Evolutionary conservation across 23 tunicate genomes (phyloP).

Genomic region (Ascidia mentula): DNA sequence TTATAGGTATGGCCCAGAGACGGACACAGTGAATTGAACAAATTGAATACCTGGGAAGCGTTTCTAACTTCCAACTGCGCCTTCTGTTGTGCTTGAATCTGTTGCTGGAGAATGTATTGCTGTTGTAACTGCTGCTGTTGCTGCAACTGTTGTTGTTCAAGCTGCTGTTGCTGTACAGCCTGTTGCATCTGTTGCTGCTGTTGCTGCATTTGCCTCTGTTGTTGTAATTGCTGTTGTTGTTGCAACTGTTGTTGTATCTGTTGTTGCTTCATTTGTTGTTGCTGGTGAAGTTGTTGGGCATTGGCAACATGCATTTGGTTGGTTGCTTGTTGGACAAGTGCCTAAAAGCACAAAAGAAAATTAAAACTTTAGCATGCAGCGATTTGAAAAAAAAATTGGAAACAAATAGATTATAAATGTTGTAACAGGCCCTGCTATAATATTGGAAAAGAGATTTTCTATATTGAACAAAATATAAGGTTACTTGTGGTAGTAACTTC

Average conservation of each 20-base stretch:
- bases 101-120: background rate
- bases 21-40: no score
- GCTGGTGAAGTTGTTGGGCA: conserved; percentile 1
- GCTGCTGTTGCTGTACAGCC: conserved; percentile 10
- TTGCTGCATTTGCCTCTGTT: conserved; percentile 2
- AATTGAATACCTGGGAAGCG: background rate
- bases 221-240: conserved; percentile 23
- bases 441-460: no score
- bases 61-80: background rate
- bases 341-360: background rate
- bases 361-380: no score
- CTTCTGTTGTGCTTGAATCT: background rate
- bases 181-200: conserved; percentile 28
- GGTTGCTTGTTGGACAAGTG: conserved; percentile 33
- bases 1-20: no score
- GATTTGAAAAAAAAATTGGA: no score
- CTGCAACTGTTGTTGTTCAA: conserved; percentile 19
- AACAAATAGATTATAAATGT: no score
- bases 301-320: background rate
- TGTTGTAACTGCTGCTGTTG: background rate
- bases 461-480: no score
- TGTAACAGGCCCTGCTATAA: no score
- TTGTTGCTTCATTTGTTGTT: conserved; percentile 27
- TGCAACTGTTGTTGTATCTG: conserved; percentile 43
- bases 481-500: no score